Conservation (phyloP, 2,888 invertebrate genomes). For the Ischnus inquisitorius region DNA sequence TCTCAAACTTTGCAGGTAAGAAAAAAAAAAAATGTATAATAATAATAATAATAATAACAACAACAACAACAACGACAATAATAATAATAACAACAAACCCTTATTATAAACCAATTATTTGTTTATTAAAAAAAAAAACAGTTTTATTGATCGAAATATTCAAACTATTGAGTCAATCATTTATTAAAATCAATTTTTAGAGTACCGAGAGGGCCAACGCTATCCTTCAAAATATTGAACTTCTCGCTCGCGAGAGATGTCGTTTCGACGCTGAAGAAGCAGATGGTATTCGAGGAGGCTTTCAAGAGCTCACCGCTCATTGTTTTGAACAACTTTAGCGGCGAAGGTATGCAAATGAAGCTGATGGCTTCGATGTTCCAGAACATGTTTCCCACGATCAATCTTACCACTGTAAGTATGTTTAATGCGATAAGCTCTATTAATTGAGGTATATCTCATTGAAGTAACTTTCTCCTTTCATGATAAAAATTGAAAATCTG, state of each 20-base stretch:
- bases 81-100: no score
- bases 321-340: slow-evolving; percentile 95
- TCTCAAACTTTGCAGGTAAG: slow-evolving; percentile 89
- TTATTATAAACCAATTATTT: neutral
- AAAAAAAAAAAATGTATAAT: neutral
- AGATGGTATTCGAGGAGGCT: slow-evolving; percentile 93
- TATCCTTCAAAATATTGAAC: slow-evolving; percentile 94
- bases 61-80: no score
- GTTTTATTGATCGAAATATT: neutral
- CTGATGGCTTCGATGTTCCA: slow-evolving; percentile 98
- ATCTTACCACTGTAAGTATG: slow-evolving; percentile 92
- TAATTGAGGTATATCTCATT: no score
- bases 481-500: no score
- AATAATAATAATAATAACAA: no score
- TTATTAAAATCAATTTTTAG: slow-evolving; percentile 85
- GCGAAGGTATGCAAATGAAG: slow-evolving; percentile 95
- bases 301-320: slow-evolving; percentile 96
- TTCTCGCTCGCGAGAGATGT: slow-evolving; percentile 95
- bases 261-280: slow-evolving; percentile 93
- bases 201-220: slow-evolving; percentile 96
- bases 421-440: neutral
- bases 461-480: no score
- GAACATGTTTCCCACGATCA: slow-evolving; percentile 99
- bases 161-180: neutral
- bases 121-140: neutral